Base-by-base conservation (phyloP, 2,888 invertebrate species). In the Torymus aiolomorphi region DNA sequence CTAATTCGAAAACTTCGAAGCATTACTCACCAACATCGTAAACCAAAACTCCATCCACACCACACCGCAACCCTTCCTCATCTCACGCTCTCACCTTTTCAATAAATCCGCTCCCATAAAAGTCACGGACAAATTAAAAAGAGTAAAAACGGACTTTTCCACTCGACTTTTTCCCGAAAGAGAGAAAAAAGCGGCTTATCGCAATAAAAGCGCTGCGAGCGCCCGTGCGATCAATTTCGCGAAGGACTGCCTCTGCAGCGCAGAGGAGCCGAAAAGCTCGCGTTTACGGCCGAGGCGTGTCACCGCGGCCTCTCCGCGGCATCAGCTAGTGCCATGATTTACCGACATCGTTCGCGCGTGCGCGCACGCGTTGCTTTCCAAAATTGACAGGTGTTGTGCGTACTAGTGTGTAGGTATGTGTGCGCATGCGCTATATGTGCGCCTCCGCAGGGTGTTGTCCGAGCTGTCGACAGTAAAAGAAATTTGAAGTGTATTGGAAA, bases 241-340 rank as follows among this genome's bases (percentile, higher is more conserved):
- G 18, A 56, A 70, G 24, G 49, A 65, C 62, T 31, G 61, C 14
- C 42, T 62, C 61, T 14, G 31, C 31, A 2, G 11, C 59, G 63
- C 31, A 31, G 18, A 14, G 71, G 70, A 42, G 66, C 71, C 71
- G 76, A 76, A 79, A 79, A 75, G 74, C 75, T 75, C 79, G 83
- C 87, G 83, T 88, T 88, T 88, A 88, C 84, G 86, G 84, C 76
- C 86, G 85, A 87, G 86, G 85, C 88, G 88, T 88, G 88, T 88
- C 88, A 86, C 84, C 76, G 80, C 24, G 84, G 84, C 84, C 85
- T 85, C 84, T 83, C 82, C 80, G 83, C 73, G 82, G 86, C 82
- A 88, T 87, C 87, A 87, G 80, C 76, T 56, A 31, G 80, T 82
- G 78, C 80, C 52, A 83, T 86, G 87, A 88, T 88, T 87, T 86